phyloP scores from a whole-genome alignment of 1,140 invertebrate species.

The Drosophila pseudoobscura region DNA sequence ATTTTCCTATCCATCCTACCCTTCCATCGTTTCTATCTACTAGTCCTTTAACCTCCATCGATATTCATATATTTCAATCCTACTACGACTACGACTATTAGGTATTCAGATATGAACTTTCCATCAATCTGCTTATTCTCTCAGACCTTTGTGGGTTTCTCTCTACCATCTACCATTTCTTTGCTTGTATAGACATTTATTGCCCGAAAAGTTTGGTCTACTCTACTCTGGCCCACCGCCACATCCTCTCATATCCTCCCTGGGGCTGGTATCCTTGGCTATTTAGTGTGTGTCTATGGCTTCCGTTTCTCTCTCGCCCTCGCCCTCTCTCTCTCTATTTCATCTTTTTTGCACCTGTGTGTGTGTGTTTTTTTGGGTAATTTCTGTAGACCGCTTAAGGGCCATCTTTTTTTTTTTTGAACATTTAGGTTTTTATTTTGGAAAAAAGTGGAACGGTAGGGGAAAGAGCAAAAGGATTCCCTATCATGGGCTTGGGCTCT shows the following conservation, averaged over 20 bases:
- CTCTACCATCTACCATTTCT: slow-evolving; percentile 8
- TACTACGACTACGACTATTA: not conserved
- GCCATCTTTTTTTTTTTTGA: slow-evolving; percentile 4
- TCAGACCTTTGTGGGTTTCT: slow-evolving; percentile 15
- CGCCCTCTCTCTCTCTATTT: not conserved
- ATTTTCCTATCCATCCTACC: not conserved
- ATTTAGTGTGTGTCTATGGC: slow-evolving; percentile 62
- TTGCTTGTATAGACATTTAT: slow-evolving; percentile 72
- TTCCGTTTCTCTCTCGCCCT: slow-evolving; percentile 8
- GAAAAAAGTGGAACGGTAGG: slow-evolving; percentile 8
- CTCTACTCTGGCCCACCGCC: slow-evolving; percentile 21
- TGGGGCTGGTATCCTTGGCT: slow-evolving; percentile 39
- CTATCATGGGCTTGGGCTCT: slow-evolving; percentile 52
- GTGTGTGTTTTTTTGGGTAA: slow-evolving; percentile 46
- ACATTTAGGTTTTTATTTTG: slow-evolving; percentile 32
- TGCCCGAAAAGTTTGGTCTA: slow-evolving; percentile 69
- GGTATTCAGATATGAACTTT: not conserved
- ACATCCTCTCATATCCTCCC: slow-evolving; percentile 30
- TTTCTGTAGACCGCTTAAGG: slow-evolving; percentile 46
- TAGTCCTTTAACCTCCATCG: slow-evolving; percentile 9
- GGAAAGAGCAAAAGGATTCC: slow-evolving; percentile 41
- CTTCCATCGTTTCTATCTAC: slow-evolving; percentile 12
- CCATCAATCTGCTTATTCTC: slow-evolving; percentile 32
- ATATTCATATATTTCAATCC: slow-evolving; percentile 14
- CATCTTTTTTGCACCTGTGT: slow-evolving; percentile 30